Evolutionary conservation across 2,797 vertebrate species (phyloP).

Genomic region (Thripadectes ignobilis): DNA sequence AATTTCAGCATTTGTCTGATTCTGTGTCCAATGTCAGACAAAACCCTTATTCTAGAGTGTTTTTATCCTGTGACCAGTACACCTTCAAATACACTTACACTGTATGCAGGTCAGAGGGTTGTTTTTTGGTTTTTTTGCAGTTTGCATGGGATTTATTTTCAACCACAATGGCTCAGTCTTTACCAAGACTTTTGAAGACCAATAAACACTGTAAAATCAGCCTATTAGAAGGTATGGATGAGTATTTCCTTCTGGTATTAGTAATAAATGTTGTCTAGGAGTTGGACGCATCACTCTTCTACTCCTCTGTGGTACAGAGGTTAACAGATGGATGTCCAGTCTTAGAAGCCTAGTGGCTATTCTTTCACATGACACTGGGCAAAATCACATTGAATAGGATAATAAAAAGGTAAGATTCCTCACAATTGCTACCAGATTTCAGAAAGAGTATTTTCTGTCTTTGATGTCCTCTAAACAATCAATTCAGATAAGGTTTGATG

Average conservation of each 20-base stretch:
- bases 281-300: neutral
- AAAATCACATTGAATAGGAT: neutral
- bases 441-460: neutral
- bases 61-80: neutral
- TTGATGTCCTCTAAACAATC: neutral
- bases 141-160: neutral
- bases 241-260: neutral
- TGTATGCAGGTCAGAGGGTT: neutral
- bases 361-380: neutral
- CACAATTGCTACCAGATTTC: neutral
- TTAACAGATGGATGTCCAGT: neutral
- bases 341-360: neutral
- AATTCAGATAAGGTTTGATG: neutral
- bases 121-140: neutral
- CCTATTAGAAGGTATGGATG: neutral
- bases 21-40: neutral
- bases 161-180: neutral
- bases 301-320: rapidly evolving
- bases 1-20: neutral
- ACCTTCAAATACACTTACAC: neutral
- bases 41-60: neutral
- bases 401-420: neutral
- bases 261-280: neutral
- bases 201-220: neutral
- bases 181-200: neutral